These are phyloP conservation scores for Oncorhynchus clarkii DNA, from an alignment of 2,113 vertebrate genomes.

Conservation along the genomic window DNA sequence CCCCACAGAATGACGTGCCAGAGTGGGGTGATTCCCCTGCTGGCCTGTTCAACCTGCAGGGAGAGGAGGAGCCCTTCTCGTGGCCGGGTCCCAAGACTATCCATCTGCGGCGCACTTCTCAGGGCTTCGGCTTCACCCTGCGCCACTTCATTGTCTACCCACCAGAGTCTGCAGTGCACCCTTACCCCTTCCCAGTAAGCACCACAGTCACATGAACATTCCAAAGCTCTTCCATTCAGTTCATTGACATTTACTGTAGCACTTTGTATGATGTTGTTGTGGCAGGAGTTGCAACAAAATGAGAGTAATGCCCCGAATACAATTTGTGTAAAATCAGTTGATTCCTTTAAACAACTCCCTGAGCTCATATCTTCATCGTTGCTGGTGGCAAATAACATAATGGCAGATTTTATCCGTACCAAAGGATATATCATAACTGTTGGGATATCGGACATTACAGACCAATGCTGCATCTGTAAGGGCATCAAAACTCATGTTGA, in stretches of 20 bases:
- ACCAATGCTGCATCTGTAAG: constrained; percentile 2
- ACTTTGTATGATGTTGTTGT: not conserved
- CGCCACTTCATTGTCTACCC: constrained; percentile 98
- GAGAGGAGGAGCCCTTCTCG: constrained; percentile 88
- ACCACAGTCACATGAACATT: not conserved
- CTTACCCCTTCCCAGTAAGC: constrained; percentile 80
- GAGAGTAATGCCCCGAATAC: not conserved
- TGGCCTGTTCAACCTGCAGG: constrained; percentile 23
- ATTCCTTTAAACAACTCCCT: not conserved
- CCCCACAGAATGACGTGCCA: constrained; percentile 57
- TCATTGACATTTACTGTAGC: not conserved
- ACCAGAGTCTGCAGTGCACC: constrained; percentile 87
- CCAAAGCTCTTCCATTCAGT: not conserved
- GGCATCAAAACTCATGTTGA: constrained; percentile 20
- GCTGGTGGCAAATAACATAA: not conserved
- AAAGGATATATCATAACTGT: not conserved
- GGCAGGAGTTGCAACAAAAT: not conserved
- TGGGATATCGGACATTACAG: constrained; percentile 1
- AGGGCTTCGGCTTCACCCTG: constrained; percentile 95
- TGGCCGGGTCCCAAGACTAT: constrained; percentile 95
- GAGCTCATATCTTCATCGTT: not conserved
- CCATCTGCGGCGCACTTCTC: constrained; percentile 80
- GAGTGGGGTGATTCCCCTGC: constrained; percentile 55
- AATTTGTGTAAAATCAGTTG: not conserved
- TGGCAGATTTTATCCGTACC: not conserved